Evolutionary conservation across 2,888 invertebrate genomes (phyloP).

Genomic region (Aspidiotus rigidus): DNA sequence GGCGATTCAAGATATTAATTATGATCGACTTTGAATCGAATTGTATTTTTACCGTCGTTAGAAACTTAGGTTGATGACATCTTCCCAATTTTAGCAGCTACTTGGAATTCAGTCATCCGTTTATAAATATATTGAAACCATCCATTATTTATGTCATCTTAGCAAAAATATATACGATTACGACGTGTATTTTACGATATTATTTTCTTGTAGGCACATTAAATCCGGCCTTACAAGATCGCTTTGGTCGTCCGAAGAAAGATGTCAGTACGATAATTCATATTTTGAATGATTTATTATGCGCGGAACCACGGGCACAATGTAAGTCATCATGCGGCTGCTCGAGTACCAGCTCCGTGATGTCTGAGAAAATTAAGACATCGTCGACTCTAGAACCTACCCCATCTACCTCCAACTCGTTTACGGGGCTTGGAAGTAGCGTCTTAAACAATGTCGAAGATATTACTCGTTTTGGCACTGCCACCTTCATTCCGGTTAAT

Average conservation of each 20-base stretch:
- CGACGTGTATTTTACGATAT: background rate
- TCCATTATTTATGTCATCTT: background rate
- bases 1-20: background rate
- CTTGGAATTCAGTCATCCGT: too few relatives aligned
- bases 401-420: background rate
- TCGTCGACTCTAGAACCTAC: background rate
- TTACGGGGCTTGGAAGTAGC: background rate
- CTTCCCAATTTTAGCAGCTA: too few relatives aligned
- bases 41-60: too few relatives aligned
- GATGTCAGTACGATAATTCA: constrained; percentile 93
- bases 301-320: constrained; percentile 59
- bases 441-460: background rate
- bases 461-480: background rate
- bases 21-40: too few relatives aligned
- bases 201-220: constrained; percentile 57
- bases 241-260: constrained; percentile 79
- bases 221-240: constrained; percentile 86
- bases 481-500: constrained; percentile 41
- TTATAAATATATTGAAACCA: too few relatives aligned
- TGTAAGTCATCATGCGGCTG: constrained; percentile 40
- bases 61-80: too few relatives aligned
- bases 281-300: constrained; percentile 85
- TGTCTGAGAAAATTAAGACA: constrained; percentile 10
- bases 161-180: constrained; percentile 1
- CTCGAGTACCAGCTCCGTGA: constrained; percentile 1